Evolutionary conservation across 2,113 vertebrate genomes (phyloP).

Genomic region (Hoplias malabaricus): DNA sequence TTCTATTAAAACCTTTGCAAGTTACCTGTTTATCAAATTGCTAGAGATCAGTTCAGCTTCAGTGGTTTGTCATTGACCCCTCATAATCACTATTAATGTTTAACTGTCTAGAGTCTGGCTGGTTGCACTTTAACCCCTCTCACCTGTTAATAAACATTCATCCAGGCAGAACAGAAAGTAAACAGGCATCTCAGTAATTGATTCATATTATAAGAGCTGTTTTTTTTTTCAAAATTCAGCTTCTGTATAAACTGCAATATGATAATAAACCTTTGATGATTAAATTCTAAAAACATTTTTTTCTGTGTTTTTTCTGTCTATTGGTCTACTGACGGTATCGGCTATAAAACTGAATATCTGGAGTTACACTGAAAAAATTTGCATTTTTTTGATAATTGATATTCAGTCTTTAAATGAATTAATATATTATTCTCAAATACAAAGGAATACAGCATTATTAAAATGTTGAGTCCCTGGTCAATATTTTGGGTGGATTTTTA

Average conservation of each 20-base stretch:
- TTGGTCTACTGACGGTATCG: no score
- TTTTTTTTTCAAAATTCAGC: neutral
- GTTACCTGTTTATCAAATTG: constrained; percentile 7
- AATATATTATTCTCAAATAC: no score
- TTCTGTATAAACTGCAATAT: neutral
- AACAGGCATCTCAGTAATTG: neutral
- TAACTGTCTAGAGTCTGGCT: constrained; percentile 25
- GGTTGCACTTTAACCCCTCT: constrained; percentile 48
- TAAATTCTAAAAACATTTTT: no score
- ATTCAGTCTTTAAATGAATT: no score
- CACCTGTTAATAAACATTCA: constrained; percentile 35
- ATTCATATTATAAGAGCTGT: constrained; percentile 29
- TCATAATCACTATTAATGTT: constrained; percentile 44
- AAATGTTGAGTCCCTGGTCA: no score
- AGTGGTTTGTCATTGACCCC: constrained; percentile 6
- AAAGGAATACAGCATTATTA: no score
- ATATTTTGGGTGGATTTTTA: no score
- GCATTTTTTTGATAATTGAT: no score
- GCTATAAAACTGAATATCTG: no score
- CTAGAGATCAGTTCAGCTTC: constrained; percentile 12
- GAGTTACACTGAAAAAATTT: no score
- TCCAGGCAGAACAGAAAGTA: constrained; percentile 1
- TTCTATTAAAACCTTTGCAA: neutral
- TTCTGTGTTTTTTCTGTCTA: no score
- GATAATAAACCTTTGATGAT: neutral